Conservation (phyloP, 2,888 invertebrate genomes). For the Hoplodrina ambigua region DNA sequence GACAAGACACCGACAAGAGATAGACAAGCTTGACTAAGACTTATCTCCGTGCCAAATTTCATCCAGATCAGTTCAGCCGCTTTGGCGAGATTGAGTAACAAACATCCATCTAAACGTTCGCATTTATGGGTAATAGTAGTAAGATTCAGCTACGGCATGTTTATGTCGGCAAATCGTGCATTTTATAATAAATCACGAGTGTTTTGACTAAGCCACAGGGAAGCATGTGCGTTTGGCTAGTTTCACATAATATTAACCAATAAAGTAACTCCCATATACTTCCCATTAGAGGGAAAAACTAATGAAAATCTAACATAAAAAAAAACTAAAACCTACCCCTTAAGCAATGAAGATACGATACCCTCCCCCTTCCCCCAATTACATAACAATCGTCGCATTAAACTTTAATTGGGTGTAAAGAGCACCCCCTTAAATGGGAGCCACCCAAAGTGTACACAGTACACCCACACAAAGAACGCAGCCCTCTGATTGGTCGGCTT, state of each 20-base stretch:
- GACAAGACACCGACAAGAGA: too few species aligned
- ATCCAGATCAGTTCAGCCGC: too few species aligned
- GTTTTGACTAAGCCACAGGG: too few species aligned
- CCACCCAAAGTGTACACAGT: conserved; percentile 45
- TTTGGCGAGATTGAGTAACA: too few species aligned
- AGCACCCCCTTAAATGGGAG: conserved; percentile 59
- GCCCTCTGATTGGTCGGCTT: conserved; percentile 68
- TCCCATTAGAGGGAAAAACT: background rate
- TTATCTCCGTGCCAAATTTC: too few species aligned
- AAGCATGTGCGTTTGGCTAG: too few species aligned
- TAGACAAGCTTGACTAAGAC: too few species aligned
- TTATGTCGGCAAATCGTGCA: too few species aligned
- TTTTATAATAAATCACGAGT: too few species aligned
- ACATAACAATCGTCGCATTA: conserved; percentile 70
- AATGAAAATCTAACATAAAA: background rate
- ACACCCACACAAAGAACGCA: conserved; percentile 35
- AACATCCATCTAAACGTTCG: too few species aligned
- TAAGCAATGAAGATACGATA: conserved; percentile 41
- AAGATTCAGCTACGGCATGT: too few species aligned
- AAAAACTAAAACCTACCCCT: conserved; percentile 50
- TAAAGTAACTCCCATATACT: background rate
- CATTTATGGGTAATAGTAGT: too few species aligned
- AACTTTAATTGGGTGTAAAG: conserved; percentile 73
- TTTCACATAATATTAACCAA: background rate
- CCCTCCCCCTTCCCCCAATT: conserved; percentile 64